Evolutionary conservation across 2,888 invertebrate species (phyloP), one percentile per base, ranked within the genome.

Genomic region (Cenopis cana): DNA sequence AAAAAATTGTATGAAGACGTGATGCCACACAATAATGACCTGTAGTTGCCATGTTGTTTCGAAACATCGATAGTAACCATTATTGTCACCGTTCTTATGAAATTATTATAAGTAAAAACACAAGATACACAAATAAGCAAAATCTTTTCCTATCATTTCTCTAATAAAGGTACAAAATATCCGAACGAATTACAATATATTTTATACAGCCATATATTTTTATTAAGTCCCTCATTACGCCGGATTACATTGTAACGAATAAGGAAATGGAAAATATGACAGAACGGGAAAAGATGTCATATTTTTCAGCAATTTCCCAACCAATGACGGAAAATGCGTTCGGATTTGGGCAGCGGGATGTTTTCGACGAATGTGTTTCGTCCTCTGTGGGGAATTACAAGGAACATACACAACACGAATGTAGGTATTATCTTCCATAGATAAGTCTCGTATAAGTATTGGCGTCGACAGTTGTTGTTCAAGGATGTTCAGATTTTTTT

Each of bases 201-300:
- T 46, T 14, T 46, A 46, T 46, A 46, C n/a, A 46, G 46, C 8
- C n/a, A 46, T n/a, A n/a, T 55, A 29, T 24, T 14, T 24, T 54
- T 55, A 29, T 55, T 55, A 29, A 2, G 20, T 18, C 29, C 55
- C 24, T 55, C 55, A 55, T 55, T 55, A 55, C 55, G 29, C 6
- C 5, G 55, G 29, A 14, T 55, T 55, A 29, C 55, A 55, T 55
- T 14, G 24, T 55, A 55, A 55, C 29, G 55, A 55, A 55, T 46
- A 50, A 55, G 29, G 29, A 55, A 55, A 55, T 55, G 55, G 55
- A n/a, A 55, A 55, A 55, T 55, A 55, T 55, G 55, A 55, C 55
- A n/a, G 29, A n/a, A 29, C 1, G 9, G 29, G 29, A 55, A 55
- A 55, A 55, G 24, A 29, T 20, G 12, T 29, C 12, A 29, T n/a